Conservation (phyloP, 2,888 invertebrate species). For the Leucozona laternaria region DNA sequence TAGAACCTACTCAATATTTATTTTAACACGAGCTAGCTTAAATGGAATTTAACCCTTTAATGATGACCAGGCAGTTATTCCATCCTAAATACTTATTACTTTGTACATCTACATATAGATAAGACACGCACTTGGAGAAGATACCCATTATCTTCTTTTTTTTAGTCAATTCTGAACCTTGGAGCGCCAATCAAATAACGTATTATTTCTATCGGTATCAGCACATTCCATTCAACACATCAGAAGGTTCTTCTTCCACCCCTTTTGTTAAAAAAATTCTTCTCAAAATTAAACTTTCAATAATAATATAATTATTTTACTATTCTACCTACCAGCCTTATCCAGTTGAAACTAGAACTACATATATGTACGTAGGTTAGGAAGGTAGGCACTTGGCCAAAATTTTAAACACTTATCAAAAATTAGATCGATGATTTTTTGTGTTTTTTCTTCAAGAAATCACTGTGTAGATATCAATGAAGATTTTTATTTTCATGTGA, state of each 20-base stretch:
- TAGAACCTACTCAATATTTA: too few relatives aligned
- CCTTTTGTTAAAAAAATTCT: background rate
- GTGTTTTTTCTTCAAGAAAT: background rate
- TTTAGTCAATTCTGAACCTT: constrained; percentile 2
- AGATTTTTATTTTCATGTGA: constrained; percentile 7
- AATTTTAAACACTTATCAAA: background rate
- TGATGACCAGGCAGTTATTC: background rate
- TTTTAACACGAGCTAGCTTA: background rate
- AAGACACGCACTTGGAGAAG: background rate
- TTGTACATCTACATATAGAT: background rate
- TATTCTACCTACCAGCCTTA: background rate
- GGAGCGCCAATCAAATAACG: background rate
- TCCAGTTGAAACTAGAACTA: background rate
- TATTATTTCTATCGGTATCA: background rate
- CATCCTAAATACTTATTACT: background rate
- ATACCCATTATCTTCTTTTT: background rate
- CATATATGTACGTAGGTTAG: background rate
- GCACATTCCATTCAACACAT: background rate
- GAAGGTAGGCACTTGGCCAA: background rate
- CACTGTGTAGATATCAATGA: constrained; percentile 16
- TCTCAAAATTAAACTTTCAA: background rate
- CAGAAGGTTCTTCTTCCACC: background rate
- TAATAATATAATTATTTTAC: background rate
- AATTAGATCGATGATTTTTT: background rate
- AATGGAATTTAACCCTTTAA: background rate